Conservation (phyloP, 2,888 invertebrate species). For the Amphipyra berbera region DNA sequence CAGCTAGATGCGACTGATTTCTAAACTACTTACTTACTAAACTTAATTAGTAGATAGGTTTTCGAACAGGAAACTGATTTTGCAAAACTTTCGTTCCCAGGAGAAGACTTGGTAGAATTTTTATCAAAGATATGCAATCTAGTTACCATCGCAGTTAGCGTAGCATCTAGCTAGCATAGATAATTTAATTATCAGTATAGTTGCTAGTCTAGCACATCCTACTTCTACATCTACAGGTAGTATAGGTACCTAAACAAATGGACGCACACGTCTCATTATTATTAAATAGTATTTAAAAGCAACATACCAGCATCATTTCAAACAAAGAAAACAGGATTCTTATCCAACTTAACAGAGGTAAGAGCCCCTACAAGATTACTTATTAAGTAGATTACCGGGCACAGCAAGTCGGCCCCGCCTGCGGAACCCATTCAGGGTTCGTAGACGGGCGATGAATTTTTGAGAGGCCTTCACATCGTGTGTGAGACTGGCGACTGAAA, state of each 20-base stretch:
- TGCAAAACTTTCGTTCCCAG: too few relatives aligned
- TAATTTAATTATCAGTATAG: too few relatives aligned
- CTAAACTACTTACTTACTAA: too few relatives aligned
- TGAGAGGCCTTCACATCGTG: constrained; percentile 85
- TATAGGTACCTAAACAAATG: background rate
- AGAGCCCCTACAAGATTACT: constrained; percentile 75
- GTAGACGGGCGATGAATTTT: constrained; percentile 89
- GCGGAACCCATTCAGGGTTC: constrained; percentile 78
- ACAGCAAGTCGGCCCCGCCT: constrained; percentile 69
- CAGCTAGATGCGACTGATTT: too few relatives aligned
- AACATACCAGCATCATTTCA: constrained; percentile 22
- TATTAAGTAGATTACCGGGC: constrained; percentile 84
- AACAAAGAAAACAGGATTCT: constrained; percentile 59
- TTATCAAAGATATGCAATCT: too few relatives aligned
- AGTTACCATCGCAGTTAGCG: too few relatives aligned
- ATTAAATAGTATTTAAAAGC: constrained; percentile 11
- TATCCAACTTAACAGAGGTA: constrained; percentile 65
- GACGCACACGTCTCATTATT: background rate
- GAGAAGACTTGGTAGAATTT: too few relatives aligned
- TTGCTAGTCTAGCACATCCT: too few relatives aligned
- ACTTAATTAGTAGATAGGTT: too few relatives aligned
- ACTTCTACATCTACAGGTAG: too few relatives aligned
- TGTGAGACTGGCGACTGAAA: constrained; percentile 76
- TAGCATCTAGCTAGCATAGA: too few relatives aligned
- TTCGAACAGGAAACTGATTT: too few relatives aligned